These are phyloP conservation scores for Coronaproctus castanopsis DNA, from an alignment of 2,888 invertebrate genomes.

Conservation along the genomic window DNA sequence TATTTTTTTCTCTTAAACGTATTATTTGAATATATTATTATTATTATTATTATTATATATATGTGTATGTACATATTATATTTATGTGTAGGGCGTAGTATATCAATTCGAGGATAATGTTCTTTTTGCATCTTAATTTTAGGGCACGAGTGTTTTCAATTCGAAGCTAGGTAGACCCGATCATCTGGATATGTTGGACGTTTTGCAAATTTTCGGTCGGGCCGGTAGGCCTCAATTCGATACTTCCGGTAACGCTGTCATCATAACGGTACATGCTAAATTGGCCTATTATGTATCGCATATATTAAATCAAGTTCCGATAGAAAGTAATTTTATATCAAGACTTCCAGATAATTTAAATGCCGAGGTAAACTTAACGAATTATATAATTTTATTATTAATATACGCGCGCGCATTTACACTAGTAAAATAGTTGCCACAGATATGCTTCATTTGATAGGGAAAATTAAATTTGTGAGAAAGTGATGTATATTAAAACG, in stretches of 20 bases:
- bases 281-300: slow-evolving; percentile 80
- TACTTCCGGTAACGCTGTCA: slow-evolving; percentile 78
- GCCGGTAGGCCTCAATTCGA: slow-evolving; percentile 98
- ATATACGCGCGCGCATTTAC: slow-evolving; percentile 11
- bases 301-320: slow-evolving; percentile 90
- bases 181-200: slow-evolving; percentile 89
- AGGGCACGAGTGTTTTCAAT: slow-evolving; percentile 96
- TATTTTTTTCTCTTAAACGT: not conserved
- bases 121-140: too few species aligned
- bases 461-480: too few species aligned
- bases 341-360: slow-evolving; percentile 89
- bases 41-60: not conserved
- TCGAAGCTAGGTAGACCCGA: slow-evolving; percentile 83
- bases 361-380: slow-evolving; percentile 66
- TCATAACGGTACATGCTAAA: slow-evolving; percentile 82
- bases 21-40: not conserved
- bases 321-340: slow-evolving; percentile 89
- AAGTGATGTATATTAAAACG: too few species aligned
- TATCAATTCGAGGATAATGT: too few species aligned
- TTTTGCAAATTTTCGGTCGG: slow-evolving; percentile 93
- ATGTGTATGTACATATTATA: too few species aligned
- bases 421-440: not conserved
- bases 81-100: too few species aligned
- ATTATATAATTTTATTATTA: slow-evolving; percentile 6
- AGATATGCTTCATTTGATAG: too few species aligned